Evolutionary conservation across 2,797 vertebrate genomes (phyloP), one percentile per base, ranked within the genome.

Genomic region (Acrocephalus scirpaceus): DNA sequence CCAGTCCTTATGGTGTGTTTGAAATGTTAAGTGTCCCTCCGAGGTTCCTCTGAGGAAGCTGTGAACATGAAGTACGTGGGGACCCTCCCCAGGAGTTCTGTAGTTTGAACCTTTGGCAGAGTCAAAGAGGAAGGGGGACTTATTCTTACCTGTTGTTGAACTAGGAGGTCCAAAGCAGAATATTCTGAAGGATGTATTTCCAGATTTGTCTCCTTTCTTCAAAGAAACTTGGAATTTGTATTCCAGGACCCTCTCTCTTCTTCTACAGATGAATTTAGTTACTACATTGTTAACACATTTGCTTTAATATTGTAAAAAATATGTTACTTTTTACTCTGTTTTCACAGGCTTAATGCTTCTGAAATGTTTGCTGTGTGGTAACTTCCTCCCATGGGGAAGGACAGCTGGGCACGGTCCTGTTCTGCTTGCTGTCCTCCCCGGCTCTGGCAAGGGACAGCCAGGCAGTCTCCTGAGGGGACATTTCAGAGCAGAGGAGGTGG

Each of bases 21-120:
- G 48, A 56, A 73, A 62, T n/a, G n/a, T 34, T 34, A 47, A 47
- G 12, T 34, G 54, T 48, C 32, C 27, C 30, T 71, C 57, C 71
- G 57, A 62, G 53, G 17, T 16, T 88, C 16, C 18, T 64, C 25
- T 1, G 7, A 40, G 42, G 57, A 61, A 70, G 18, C 29, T 1
- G 1, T 65, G 75, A 51, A 34, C 0, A 0, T 56, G 67, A 38
- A 48, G 66, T 11, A 60, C 0, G 0, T 40, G 38, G 3, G 20
- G 8, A 40, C 13, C 16, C 22, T 67, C 16, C 16, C 8, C 8
- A 7, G 32, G 18, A 62, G 4, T 71, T 84, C 19, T 61, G 30
- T 25, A 47, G 26, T 34, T 79, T 65, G n/a, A 85, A 48, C 13
- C 7, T 11, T 53, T 30, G 20, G 20, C n/a, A 60, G 27, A 32